Evolutionary conservation across 2,797 vertebrate genomes (phyloP).

Genomic region (Potorous gilbertii): DNA sequence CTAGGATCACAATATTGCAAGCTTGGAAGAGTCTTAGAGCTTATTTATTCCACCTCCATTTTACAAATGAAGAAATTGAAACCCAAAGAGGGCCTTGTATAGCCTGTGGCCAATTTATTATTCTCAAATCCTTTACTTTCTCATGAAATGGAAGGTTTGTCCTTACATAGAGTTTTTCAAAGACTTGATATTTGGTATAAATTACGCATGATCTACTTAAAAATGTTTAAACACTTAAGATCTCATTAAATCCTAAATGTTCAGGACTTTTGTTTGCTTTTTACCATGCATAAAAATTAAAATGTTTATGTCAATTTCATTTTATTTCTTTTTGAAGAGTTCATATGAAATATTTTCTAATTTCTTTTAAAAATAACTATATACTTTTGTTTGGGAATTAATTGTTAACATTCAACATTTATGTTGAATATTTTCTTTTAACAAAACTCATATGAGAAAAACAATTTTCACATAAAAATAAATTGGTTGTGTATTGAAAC

Average conservation of each 20-base stretch:
- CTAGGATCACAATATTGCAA: not conserved
- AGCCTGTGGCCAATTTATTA: not conserved
- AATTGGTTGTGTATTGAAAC: conserved; percentile 70
- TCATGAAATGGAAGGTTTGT: not conserved
- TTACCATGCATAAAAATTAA: conserved; percentile 47
- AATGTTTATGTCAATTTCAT: conserved; percentile 45
- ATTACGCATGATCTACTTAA: not conserved
- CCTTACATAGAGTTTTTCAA: not conserved
- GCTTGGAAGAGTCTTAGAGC: not conserved
- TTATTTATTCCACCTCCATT: not conserved
- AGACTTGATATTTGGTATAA: conserved; percentile 13
- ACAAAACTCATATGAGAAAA: conserved; percentile 78
- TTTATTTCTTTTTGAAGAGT: conserved; percentile 51
- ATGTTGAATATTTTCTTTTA: conserved; percentile 78
- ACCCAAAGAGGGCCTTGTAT: not conserved
- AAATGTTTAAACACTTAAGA: not conserved
- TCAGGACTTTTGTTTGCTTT: conserved; percentile 52
- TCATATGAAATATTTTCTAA: conserved; percentile 29
- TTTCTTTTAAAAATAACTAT: conserved; percentile 70
- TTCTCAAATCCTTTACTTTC: not conserved
- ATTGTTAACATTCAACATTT: conserved; percentile 79
- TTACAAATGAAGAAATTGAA: not conserved
- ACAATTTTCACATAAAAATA: conserved; percentile 70
- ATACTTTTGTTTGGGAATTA: conserved; percentile 79
- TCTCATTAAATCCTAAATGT: not conserved